Evolutionary conservation across 2,797 vertebrate genomes (phyloP).

Genomic region (Pangasius macronema): DNA sequence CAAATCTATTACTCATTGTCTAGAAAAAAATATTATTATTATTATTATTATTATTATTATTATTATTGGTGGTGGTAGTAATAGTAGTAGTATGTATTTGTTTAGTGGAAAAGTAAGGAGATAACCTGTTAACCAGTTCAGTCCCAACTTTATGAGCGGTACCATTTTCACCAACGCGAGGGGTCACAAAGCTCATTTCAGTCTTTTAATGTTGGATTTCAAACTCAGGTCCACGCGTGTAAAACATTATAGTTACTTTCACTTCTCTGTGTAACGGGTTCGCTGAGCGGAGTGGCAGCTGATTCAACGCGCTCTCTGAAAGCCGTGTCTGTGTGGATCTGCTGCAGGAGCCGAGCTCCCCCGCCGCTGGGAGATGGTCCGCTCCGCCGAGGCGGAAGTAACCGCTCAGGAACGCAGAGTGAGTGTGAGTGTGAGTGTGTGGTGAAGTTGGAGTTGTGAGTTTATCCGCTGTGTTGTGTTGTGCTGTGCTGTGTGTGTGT

Average conservation of each 20-base stretch:
- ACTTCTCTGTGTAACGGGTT: neutral
- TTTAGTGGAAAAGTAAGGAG: neutral
- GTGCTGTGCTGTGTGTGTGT: neutral
- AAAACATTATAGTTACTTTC: neutral
- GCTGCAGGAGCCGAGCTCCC: neutral
- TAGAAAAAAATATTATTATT: neutral
- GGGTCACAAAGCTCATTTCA: no score
- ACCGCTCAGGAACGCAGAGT: neutral
- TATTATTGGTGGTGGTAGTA: neutral
- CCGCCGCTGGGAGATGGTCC: neutral
- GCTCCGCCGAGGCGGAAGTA: conserved; percentile 9
- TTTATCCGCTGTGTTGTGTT: neutral
- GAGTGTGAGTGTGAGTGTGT: neutral
- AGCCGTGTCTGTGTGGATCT: no score
- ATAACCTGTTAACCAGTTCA: neutral
- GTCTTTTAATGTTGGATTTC: neutral
- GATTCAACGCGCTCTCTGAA: neutral
- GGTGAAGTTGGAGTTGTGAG: neutral
- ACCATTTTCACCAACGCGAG: neutral
- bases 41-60: neutral
- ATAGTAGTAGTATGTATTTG: neutral
- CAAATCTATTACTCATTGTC: neutral
- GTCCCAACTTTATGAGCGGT: neutral
- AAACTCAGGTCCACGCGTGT: neutral
- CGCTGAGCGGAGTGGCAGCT: rapidly evolving